Evolutionary conservation across 1,140 invertebrate genomes (phyloP).

Genomic region (Diorhabda elongata): DNA sequence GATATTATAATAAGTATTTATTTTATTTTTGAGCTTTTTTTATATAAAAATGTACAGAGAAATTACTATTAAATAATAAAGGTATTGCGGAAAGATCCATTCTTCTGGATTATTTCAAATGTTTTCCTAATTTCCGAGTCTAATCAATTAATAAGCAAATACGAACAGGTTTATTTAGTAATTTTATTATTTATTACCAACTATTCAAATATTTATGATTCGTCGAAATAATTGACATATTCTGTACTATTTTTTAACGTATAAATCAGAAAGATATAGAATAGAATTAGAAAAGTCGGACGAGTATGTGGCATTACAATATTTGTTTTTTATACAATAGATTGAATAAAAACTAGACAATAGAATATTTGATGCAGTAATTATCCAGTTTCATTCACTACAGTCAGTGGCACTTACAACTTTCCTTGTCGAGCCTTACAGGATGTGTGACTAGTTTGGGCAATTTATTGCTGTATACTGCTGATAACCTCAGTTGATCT

Average conservation of each 20-base stretch:
- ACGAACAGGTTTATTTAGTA: constrained; percentile 7
- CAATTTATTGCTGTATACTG: no score
- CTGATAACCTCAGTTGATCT: no score
- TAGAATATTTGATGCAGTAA: no score
- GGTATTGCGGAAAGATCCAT: not conserved
- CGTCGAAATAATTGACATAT: constrained; percentile 32
- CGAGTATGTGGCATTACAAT: not conserved
- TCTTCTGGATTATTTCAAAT: not conserved
- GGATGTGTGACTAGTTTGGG: no score
- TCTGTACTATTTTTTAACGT: constrained; percentile 25
- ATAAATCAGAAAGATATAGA: constrained; percentile 13
- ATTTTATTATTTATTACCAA: constrained; percentile 11
- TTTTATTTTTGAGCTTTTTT: not conserved
- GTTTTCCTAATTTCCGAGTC: constrained; percentile 5
- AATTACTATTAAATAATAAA: not conserved
- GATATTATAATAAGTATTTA: not conserved
- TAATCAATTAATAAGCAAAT: not conserved
- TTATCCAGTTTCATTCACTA: no score
- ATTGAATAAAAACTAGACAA: not conserved
- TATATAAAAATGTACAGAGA: not conserved
- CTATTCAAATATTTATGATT: constrained; percentile 5
- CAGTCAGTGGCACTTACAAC: no score
- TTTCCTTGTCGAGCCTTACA: no score
- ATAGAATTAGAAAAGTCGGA: constrained; percentile 16
- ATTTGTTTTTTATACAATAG: not conserved